Percentiles rank a stretch among this genome's conserved stretches.
Evolutionary conservation across 1,140 invertebrate species (phyloP).

Genomic region (Cephus cinctus): DNA sequence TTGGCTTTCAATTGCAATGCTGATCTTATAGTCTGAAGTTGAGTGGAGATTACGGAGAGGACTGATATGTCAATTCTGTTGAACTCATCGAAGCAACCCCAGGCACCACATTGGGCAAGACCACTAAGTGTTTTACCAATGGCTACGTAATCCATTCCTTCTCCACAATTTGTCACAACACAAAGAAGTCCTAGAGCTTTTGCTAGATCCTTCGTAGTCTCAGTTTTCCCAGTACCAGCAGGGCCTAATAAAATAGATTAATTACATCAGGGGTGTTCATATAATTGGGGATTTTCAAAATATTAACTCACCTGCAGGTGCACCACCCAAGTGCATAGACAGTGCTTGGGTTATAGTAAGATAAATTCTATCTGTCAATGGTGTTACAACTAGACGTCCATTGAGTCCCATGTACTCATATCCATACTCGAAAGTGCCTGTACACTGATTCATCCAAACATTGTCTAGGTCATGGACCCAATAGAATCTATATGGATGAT

Average conservation of each 20-base stretch:
- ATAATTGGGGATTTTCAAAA: no score
- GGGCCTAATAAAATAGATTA: conserved; percentile 57
- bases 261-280: no score
- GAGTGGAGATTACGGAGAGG: conserved; percentile 87
- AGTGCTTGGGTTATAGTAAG: conserved; percentile 88
- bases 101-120: conserved; percentile 73
- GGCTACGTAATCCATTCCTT: conserved; percentile 86
- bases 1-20: conserved; percentile 73
- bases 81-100: conserved; percentile 92
- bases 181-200: conserved; percentile 84
- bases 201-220: conserved; percentile 87
- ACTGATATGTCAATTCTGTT: conserved; percentile 89
- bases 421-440: conserved; percentile 83
- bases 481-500: conserved; percentile 67
- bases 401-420: conserved; percentile 95
- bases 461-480: conserved; percentile 83
- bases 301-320: conserved; percentile 68
- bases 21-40: conserved; percentile 84
- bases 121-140: conserved; percentile 85
- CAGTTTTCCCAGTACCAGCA: conserved; percentile 86
- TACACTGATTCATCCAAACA: conserved; percentile 80
- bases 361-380: conserved; percentile 88
- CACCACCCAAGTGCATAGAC: conserved; percentile 85
- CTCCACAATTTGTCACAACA: conserved; percentile 89
- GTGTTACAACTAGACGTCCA: conserved; percentile 85